phyloP scores from a whole-genome alignment of 2,113 vertebrate genomes.

The Arothron firmamentum region DNA sequence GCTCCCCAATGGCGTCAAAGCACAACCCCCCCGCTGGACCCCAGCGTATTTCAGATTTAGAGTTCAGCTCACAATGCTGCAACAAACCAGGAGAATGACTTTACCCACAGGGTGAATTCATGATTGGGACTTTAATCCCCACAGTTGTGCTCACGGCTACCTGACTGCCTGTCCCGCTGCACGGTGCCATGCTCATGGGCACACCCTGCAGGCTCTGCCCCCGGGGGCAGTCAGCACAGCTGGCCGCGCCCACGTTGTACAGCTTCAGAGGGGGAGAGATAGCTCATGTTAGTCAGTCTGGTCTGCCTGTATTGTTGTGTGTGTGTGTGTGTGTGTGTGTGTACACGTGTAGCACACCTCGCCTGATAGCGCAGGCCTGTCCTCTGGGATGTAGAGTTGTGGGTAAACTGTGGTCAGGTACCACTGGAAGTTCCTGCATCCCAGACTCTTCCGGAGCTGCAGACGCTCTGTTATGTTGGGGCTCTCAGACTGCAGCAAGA shows the following conservation, averaged over 20 bases:
- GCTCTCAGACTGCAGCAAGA: conserved; percentile 71
- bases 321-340: conserved; percentile 20
- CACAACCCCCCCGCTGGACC: conserved; percentile 70
- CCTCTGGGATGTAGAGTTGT: conserved; percentile 74
- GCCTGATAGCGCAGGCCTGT: conserved; percentile 75
- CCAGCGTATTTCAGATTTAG: conserved; percentile 75
- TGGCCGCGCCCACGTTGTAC: conserved; percentile 79
- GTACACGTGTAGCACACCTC: conserved; percentile 69
- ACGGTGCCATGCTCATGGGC: conserved; percentile 72
- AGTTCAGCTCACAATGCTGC: conserved; percentile 80
- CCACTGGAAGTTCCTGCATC: conserved; percentile 86
- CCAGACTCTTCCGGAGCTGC: conserved; percentile 77
- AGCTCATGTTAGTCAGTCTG: neutral
- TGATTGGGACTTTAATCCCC: neutral
- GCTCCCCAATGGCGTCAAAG: conserved; percentile 71
- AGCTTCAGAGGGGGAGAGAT: conserved; percentile 73
- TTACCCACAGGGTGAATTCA: neutral
- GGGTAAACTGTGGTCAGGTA: conserved; percentile 82
- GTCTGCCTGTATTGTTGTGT: conserved; percentile 5
- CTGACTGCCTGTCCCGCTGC: conserved; percentile 79
- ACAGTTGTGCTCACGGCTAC: conserved; percentile 60
- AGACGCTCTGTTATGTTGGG: conserved; percentile 78
- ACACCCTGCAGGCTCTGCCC: conserved; percentile 52
- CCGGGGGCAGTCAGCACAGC: conserved; percentile 78
- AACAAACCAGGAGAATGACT: conserved; percentile 10